Evolutionary conservation across 2,888 invertebrate species (phyloP).

Genomic region (Drosophila longiperda): DNA sequence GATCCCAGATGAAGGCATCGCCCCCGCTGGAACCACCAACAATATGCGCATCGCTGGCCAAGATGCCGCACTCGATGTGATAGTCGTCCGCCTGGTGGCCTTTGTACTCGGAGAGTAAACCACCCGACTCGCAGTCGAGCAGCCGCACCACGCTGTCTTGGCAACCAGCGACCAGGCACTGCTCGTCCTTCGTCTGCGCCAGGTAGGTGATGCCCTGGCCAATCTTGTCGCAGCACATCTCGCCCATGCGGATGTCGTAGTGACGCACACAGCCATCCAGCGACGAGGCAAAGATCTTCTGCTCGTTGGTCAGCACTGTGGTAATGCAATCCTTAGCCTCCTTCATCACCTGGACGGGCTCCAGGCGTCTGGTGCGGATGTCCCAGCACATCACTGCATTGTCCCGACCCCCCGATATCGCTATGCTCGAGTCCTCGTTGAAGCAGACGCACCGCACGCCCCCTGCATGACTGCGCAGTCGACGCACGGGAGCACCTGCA

Average conservation of each 20-base stretch:
- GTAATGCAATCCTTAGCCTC: slow-evolving; percentile 97
- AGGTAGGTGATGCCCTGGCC: slow-evolving; percentile 92
- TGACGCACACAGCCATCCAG: slow-evolving; percentile 94
- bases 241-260: slow-evolving; percentile 96
- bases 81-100: slow-evolving; percentile 94
- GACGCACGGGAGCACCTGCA: slow-evolving; percentile 89
- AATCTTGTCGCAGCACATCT: slow-evolving; percentile 92
- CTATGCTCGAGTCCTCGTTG: slow-evolving; percentile 97
- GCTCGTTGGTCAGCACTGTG: slow-evolving; percentile 91
- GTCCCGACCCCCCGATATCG: slow-evolving; percentile 96
- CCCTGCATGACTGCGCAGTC: slow-evolving; percentile 95
- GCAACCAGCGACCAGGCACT: slow-evolving; percentile 94
- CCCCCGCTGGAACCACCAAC: slow-evolving; percentile 96
- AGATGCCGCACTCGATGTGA: slow-evolving; percentile 94
- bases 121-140: slow-evolving; percentile 94
- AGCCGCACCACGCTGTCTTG: slow-evolving; percentile 93
- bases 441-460: slow-evolving; percentile 91
- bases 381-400: slow-evolving; percentile 98
- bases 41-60: slow-evolving; percentile 93
- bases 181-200: slow-evolving; percentile 95
- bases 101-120: slow-evolving; percentile 90
- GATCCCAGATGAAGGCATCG: slow-evolving; percentile 89
- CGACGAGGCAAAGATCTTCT: slow-evolving; percentile 95
- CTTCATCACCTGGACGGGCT: slow-evolving; percentile 92
- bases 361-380: slow-evolving; percentile 88